A percentile compares a stretch with the other conserved stretches of the same genome.
Conservation (phyloP, 2,888 invertebrate genomes). For the Selenia dentaria region DNA sequence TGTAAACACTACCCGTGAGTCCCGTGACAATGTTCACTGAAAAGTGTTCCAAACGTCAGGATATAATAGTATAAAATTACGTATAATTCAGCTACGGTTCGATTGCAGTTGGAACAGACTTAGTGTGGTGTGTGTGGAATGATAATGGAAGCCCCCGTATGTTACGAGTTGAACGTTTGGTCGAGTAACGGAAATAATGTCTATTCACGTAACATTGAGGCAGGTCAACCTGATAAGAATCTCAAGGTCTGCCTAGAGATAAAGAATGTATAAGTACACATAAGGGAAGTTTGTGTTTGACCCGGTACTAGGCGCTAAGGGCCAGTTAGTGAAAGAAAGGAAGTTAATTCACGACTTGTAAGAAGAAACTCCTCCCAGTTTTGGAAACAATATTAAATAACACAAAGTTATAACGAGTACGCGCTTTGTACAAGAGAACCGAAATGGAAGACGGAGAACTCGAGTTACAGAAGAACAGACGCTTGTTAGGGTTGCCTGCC, state of each 20-base stretch:
- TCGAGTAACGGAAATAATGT: not conserved
- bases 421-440: conserved; percentile 11
- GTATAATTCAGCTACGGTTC: too few species aligned
- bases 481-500: conserved; percentile 11
- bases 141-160: too few species aligned
- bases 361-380: conserved; percentile 12
- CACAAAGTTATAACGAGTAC: conserved; percentile 19
- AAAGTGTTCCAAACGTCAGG: too few species aligned
- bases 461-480: conserved; percentile 11
- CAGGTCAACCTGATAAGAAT: conserved; percentile 14
- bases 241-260: conserved; percentile 6
- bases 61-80: too few species aligned
- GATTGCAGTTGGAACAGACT: too few species aligned
- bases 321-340: not conserved
- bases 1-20: too few species aligned
- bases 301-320: not conserved
- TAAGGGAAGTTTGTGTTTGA: not conserved
- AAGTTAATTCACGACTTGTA: conserved; percentile 10
- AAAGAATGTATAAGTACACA: not conserved
- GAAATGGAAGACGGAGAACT: conserved; percentile 14
- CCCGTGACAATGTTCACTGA: too few species aligned
- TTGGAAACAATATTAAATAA: conserved; percentile 20
- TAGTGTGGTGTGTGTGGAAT: too few species aligned
- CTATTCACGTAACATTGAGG: conserved; percentile 5
- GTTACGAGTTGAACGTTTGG: not conserved